phyloP scores from a whole-genome alignment of 2,888 invertebrate genomes.

The Sericinus montela region DNA sequence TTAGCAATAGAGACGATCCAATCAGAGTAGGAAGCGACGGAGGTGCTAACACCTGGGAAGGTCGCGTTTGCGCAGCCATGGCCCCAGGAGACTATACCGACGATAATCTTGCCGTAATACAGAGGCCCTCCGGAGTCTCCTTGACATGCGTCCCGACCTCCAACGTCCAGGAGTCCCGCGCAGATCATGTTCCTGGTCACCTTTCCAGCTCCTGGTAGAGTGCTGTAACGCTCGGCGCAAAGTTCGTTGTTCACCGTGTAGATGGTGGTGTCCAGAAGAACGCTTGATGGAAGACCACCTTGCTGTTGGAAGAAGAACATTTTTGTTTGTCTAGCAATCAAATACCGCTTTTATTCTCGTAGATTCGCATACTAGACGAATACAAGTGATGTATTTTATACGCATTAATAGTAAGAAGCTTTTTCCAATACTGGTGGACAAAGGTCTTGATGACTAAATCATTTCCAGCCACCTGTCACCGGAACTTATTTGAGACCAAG shows the following conservation, averaged over 20 bases:
- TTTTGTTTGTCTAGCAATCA: too few species aligned
- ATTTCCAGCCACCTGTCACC: too few species aligned
- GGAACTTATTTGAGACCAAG: too few species aligned
- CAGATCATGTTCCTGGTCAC: constrained; percentile 47
- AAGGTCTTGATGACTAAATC: too few species aligned
- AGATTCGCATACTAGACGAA: too few species aligned
- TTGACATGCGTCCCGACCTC: constrained; percentile 49
- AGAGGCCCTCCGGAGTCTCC: constrained; percentile 75
- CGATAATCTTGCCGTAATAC: constrained; percentile 42
- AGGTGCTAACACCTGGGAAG: constrained; percentile 68
- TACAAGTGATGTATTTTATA: too few species aligned
- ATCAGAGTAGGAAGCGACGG: constrained; percentile 45
- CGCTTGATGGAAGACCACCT: constrained; percentile 28
- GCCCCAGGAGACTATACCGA: constrained; percentile 74
- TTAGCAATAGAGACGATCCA: constrained; percentile 35
- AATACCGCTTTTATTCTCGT: too few species aligned
- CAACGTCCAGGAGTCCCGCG: constrained; percentile 41
- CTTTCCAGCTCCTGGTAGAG: not conserved
- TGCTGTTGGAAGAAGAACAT: too few species aligned
- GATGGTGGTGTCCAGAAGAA: constrained; percentile 34
- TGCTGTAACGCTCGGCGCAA: constrained; percentile 39
- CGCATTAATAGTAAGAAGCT: too few species aligned
- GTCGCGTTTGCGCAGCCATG: constrained; percentile 57
- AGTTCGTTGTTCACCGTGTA: constrained; percentile 40
- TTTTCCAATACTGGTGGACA: too few species aligned